Conservation (phyloP, 2,113 vertebrate species). For the Leuciscus idus region DNA sequence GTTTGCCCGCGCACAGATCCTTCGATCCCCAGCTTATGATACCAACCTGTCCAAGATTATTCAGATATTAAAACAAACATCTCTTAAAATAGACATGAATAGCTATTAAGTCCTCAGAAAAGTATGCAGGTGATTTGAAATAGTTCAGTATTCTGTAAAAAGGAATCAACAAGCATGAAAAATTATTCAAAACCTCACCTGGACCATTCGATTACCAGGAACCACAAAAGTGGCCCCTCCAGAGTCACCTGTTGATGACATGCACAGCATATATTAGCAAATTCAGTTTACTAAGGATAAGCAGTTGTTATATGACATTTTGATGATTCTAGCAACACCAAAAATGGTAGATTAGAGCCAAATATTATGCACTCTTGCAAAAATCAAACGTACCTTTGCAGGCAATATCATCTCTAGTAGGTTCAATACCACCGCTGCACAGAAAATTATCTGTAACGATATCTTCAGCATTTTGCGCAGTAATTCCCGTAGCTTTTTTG, state of each 20-base stretch:
- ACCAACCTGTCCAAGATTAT: slow-evolving; percentile 22
- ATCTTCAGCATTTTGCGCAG: neutral
- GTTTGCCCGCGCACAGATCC: neutral
- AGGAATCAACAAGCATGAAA: neutral
- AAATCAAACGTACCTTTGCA: slow-evolving; percentile 66
- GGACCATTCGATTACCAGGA: slow-evolving; percentile 20
- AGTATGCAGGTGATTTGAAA: neutral
- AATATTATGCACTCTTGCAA: neutral
- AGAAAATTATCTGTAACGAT: slow-evolving; percentile 74
- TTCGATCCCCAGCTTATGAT: slow-evolving; percentile 31
- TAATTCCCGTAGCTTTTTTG: slow-evolving; percentile 44
- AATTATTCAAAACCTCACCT: slow-evolving; percentile 24
- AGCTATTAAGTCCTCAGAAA: neutral
- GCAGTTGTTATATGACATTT: neutral
- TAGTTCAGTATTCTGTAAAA: neutral
- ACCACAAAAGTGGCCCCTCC: slow-evolving; percentile 66
- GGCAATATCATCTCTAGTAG: slow-evolving; percentile 61
- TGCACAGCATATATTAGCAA: neutral
- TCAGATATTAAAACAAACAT: neutral
- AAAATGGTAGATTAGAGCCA: neutral
- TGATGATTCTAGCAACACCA: neutral
- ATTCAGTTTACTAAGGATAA: neutral
- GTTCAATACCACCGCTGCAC: slow-evolving; percentile 67
- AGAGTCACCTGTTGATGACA: slow-evolving; percentile 68
- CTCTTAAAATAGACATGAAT: neutral